Base-by-base conservation (phyloP, 2,797 vertebrate species). In the Intellagama lesueurii region DNA sequence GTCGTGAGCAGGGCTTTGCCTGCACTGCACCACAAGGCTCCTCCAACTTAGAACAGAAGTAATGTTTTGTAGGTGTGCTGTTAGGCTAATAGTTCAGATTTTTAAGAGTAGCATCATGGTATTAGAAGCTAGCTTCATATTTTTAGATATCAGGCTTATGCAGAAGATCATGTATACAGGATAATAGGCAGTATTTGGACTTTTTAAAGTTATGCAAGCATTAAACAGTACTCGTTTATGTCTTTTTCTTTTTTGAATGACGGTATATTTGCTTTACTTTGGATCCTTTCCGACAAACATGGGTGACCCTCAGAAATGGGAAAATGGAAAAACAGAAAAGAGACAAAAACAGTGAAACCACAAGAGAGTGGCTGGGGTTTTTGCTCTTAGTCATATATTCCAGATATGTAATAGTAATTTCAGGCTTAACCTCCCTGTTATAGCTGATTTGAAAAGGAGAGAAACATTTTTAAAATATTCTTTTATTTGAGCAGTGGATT, bases 341-440 rank as follows among this genome's bases (percentile, higher is more conserved):
- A 60, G 75, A 84, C n/a, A 70, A 70, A 78, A 79, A 84, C 84
- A 89, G 82, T 49, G 69, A 70, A 89, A 84, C 47, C 75, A 79
- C 75, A 79, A 75, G 19, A 78, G 68, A 83, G 32, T 73, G 40
- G 4, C 44, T 76, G 19, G 19, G 22, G 16, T 77, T 30, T 69
- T 82, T 83, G 30, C 70, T 70, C 77, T 69, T 69, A 69, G 60
- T 78, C 49, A 68, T 64, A 30, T 88, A 84, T 88, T 88, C 81
- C 73, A 78, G 64, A 84, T 85, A 84, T 81, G 81, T 60, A 26
- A 87, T 60, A 78, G n/a, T 24, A 79, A 40, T 76, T 52, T 76
- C 66, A 30, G 47, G 47, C 32, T 89, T 87, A 30, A 88, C 56
- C 84, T 52, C 35, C 32, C 22, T 80, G 73, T 80, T 26, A 66